Evolutionary conservation across 92 coral and sea anemone species (phyloP), one percentile per base, ranked within the genome.

Genomic region (Meandrina meandrites): DNA sequence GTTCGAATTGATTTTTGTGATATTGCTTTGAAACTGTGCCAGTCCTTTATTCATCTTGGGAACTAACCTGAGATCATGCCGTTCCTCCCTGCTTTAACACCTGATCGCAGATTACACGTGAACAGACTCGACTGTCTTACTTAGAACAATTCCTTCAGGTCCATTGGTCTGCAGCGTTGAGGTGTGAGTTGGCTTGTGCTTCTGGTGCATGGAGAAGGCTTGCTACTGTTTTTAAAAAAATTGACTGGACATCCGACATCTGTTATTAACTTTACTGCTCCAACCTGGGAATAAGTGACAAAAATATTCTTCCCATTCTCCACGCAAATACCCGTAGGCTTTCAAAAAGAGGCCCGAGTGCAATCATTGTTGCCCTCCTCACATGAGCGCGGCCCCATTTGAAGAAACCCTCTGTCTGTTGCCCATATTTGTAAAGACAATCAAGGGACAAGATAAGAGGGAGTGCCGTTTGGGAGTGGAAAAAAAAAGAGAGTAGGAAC

Each of bases 211-310:
- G 24, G 83, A 77, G 74, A 76, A 86, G 35, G 86, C 69, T 12
- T 78, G 81, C 27, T 78, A 78, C 68, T 54, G 81, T 53, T 86
- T 47, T 78, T 32, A 7, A 86, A 34, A 86, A 78, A 78, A 30
- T 54, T 70, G 40, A 66, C 78, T 54, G 68, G 78, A 78, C 45
- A 72, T 76, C 82, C 81, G 15, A 78, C 78, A 35, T 62, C 70
- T 80, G 90, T 80, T 47, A 87, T 48, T 36, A 87, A 83, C 79
- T 87, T 87, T 18, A 87, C 51, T 4, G 86, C 86, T n/a, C 90
- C 86, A 48, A 87, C 81, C 58, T 80, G 90, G n/a, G 86, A 80
- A 81, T 87, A 86, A 69, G 90, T 79, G 78, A 87, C 50, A 68
- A 80, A 87, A 28, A 87, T 71, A 22, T 87, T 86, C 42, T 72